Evolutionary conservation across 1,140 invertebrate species (phyloP).

Genomic region (Caenorhabditis remanei): DNA sequence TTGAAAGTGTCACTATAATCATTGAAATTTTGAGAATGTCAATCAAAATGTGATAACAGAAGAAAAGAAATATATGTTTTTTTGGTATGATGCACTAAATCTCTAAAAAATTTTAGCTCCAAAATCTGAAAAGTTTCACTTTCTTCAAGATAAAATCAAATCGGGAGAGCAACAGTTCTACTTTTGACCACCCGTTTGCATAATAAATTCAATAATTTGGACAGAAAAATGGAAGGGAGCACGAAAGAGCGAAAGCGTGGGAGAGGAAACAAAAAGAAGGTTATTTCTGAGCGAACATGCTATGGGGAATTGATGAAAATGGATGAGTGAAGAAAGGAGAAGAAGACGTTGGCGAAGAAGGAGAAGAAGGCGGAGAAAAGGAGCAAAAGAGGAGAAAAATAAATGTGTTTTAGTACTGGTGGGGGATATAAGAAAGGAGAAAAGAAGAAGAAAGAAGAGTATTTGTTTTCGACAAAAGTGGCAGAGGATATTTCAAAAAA

Average conservation of each 20-base stretch:
- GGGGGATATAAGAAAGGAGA: neutral
- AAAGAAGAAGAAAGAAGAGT: constrained; percentile 1
- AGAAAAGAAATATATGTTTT: too few species aligned
- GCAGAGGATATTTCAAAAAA: too few species aligned
- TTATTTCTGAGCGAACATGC: constrained; percentile 46
- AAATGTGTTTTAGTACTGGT: constrained; percentile 15
- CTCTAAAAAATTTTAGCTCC: too few species aligned
- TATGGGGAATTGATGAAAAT: constrained; percentile 47
- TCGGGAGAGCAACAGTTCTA: neutral
- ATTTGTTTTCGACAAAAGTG: constrained; percentile 45
- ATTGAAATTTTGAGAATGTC: too few species aligned
- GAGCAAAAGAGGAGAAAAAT: neutral
- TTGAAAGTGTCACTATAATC: too few species aligned
- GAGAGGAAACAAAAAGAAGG: neutral
- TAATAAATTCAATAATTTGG: constrained; percentile 16
- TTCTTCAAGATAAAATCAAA: too few species aligned
- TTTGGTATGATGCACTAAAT: too few species aligned
- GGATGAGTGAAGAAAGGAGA: constrained; percentile 23
- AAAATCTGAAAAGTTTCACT: too few species aligned
- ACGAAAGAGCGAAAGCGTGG: neutral
- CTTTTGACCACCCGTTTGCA: neutral
- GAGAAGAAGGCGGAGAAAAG: neutral
- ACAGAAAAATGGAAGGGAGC: neutral
- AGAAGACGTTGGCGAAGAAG: neutral
- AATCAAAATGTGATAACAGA: too few species aligned